A percentile compares a stretch with the other conserved stretches of the same genome.
phyloP scores from a whole-genome alignment of 2,888 invertebrate genomes.

The Euzetes globulus region DNA sequence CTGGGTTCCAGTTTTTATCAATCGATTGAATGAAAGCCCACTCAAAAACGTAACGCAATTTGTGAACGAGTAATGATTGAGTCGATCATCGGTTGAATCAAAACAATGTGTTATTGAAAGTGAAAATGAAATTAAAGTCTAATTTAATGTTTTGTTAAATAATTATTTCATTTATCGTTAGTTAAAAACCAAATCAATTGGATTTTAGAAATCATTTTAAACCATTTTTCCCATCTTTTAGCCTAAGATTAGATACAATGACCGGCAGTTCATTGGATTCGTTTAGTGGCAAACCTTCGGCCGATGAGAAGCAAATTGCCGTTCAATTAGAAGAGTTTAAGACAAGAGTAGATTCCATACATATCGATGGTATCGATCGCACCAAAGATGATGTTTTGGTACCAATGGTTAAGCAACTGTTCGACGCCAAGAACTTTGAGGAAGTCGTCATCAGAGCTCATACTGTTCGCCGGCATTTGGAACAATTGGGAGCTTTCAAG shows the following conservation, averaged over 20 bases:
- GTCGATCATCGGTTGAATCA: no score
- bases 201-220: no score
- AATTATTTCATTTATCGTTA: no score
- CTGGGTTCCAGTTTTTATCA: no score
- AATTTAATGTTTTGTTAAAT: no score
- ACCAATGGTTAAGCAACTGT: conserved; percentile 69
- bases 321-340: background rate
- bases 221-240: no score
- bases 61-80: no score
- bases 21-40: no score
- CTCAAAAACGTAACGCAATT: no score
- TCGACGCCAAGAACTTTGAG: conserved; percentile 74
- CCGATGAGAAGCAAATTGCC: background rate
- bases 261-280: background rate
- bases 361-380: conserved; percentile 71
- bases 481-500: conserved; percentile 79
- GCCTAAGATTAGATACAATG: background rate
- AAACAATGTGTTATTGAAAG: no score
- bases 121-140: no score
- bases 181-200: no score
- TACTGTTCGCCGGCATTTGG: conserved; percentile 64
- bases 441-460: conserved; percentile 58
- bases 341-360: conserved; percentile 74
- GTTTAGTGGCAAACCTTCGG: background rate
- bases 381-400: conserved; percentile 83